phyloP scores from a whole-genome alignment of 2,797 vertebrate species.

The Salarias fasciatus region DNA sequence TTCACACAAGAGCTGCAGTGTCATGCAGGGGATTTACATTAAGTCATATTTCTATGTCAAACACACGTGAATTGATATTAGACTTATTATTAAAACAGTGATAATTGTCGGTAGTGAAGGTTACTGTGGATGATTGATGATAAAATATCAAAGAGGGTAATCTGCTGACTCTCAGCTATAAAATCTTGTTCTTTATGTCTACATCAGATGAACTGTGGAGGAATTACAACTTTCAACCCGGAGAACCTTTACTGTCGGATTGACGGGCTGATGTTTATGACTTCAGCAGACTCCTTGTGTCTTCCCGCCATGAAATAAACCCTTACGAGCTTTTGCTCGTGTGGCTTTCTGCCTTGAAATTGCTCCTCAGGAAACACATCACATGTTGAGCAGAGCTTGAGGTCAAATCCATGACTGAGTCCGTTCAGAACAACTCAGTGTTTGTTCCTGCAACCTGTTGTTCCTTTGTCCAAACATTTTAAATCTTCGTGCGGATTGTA shows the following conservation, averaged over 20 bases:
- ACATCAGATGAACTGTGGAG: slow-evolving; percentile 2
- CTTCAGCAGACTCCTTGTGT: background rate
- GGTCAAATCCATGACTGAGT: slow-evolving; percentile 4
- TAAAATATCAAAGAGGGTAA: background rate
- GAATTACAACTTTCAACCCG: background rate
- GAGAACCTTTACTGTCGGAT: too few species aligned
- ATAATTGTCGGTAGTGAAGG: background rate
- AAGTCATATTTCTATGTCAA: background rate
- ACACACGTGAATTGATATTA: background rate
- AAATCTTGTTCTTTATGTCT: background rate
- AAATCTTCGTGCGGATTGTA: background rate
- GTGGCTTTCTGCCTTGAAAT: background rate
- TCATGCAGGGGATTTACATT: background rate
- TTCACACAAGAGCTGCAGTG: background rate
- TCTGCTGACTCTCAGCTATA: slow-evolving; percentile 2
- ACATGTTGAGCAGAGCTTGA: slow-evolving; percentile 1
- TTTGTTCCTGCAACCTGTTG: background rate
- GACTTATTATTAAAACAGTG: background rate
- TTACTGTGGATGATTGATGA: too few species aligned
- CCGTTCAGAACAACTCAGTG: background rate
- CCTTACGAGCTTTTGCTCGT: too few species aligned
- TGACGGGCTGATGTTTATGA: background rate
- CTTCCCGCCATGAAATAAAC: too few species aligned
- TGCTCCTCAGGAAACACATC: background rate
- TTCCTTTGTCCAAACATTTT: background rate